Evolutionary conservation across 1,140 invertebrate genomes (phyloP).

Genomic region (Drosophila yakuba): DNA sequence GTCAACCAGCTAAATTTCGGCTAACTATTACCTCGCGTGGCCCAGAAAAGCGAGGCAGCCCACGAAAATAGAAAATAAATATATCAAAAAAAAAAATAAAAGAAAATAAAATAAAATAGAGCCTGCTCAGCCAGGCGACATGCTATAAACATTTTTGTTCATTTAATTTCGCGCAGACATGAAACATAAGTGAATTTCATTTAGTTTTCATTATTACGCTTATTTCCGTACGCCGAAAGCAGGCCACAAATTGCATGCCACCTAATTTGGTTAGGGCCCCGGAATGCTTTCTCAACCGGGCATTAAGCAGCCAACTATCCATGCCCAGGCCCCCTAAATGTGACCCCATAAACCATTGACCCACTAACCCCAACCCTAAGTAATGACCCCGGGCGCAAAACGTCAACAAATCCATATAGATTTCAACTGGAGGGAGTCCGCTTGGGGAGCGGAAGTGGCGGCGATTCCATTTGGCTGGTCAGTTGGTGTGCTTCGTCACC

Average conservation of each 20-base stretch:
- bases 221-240: slow-evolving; percentile 51
- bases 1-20: slow-evolving; percentile 56
- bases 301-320: slow-evolving; percentile 58
- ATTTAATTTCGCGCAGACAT: slow-evolving; percentile 77
- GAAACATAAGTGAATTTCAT: slow-evolving; percentile 80
- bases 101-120: slow-evolving; percentile 39
- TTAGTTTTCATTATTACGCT: slow-evolving; percentile 76
- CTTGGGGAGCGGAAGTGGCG: slow-evolving; percentile 57
- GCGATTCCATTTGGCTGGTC: slow-evolving; percentile 28
- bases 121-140: slow-evolving; percentile 44
- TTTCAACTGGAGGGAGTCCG: slow-evolving; percentile 38
- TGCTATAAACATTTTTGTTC: slow-evolving; percentile 72
- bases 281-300: slow-evolving; percentile 32
- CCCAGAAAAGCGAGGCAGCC: slow-evolving; percentile 63
- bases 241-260: slow-evolving; percentile 68
- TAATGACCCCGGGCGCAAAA: slow-evolving; percentile 71
- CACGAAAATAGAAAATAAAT: slow-evolving; percentile 63
- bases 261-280: slow-evolving; percentile 63
- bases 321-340: slow-evolving; percentile 31
- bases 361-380: slow-evolving; percentile 76
- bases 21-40: slow-evolving; percentile 69
- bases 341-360: slow-evolving; percentile 80
- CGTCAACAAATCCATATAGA: slow-evolving; percentile 75
- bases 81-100: slow-evolving; percentile 40
- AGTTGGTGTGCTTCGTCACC: slow-evolving; percentile 10